A percentile compares a stretch with the other conserved stretches of the same genome.
These are phyloP conservation scores for Andricus grossulariae DNA, from an alignment of 1,140 invertebrate genomes.

Conservation along the genomic window DNA sequence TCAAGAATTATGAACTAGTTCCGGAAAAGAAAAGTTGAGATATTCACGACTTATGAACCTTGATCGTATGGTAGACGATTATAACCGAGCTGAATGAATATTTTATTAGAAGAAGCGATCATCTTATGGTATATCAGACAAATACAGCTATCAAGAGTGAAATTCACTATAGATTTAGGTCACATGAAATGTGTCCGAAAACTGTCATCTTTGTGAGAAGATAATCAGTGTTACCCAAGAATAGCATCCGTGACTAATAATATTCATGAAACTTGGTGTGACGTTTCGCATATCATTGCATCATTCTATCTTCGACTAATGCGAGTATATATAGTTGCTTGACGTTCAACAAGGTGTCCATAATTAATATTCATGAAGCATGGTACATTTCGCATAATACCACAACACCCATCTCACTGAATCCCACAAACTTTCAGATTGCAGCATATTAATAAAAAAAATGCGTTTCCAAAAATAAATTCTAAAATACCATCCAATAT, in stretches of 20 bases:
- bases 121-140: no score
- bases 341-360: constrained; percentile 11
- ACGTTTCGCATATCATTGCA: neutral
- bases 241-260: constrained; percentile 7
- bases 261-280: constrained; percentile 12
- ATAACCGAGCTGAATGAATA: no score
- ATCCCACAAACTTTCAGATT: neutral
- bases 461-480: no score
- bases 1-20: no score
- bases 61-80: no score
- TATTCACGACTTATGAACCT: no score
- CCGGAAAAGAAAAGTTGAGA: no score
- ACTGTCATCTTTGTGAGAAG: neutral
- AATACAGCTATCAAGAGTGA: no score
- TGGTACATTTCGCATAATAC: neutral
- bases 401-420: neutral
- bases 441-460: no score
- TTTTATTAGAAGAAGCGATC: no score
- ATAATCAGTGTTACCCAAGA: neutral
- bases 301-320: neutral
- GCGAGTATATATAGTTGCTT: neutral
- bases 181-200: neutral
- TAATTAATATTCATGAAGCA: constrained; percentile 16
- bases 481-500: no score
- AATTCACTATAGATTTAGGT: neutral